phyloP scores from a whole-genome alignment of 2,888 invertebrate species.

The Allygus modestus region DNA sequence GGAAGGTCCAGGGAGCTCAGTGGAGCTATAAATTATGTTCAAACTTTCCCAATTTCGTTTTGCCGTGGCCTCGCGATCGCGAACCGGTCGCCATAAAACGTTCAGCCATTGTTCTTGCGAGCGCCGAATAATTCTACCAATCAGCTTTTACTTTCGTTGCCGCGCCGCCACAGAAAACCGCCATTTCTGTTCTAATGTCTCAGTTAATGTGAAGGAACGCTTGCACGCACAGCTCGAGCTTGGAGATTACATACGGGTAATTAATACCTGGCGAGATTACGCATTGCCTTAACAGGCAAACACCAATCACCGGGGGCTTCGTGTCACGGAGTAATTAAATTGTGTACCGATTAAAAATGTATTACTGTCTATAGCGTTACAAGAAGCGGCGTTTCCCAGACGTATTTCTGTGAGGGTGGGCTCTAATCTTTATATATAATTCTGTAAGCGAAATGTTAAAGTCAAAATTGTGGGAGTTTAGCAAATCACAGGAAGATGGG shows the following conservation, averaged over 20 bases:
- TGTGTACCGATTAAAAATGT: background rate
- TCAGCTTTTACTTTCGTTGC: slow-evolving; percentile 37
- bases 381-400: no score
- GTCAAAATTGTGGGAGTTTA: no score
- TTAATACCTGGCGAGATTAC: background rate
- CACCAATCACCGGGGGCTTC: background rate
- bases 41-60: slow-evolving; percentile 56
- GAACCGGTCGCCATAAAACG: slow-evolving; percentile 45
- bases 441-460: no score
- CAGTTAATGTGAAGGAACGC: slow-evolving; percentile 8
- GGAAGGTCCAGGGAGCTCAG: slow-evolving; percentile 33
- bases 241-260: slow-evolving; percentile 1
- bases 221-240: background rate
- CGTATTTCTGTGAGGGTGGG: no score
- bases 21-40: slow-evolving; percentile 49
- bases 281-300: slow-evolving; percentile 11
- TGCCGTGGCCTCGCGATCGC: slow-evolving; percentile 47
- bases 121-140: slow-evolving; percentile 33
- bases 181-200: slow-evolving; percentile 2
- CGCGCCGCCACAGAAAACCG: background rate
- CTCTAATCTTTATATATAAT: no score
- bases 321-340: background rate
- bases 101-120: slow-evolving; percentile 42
- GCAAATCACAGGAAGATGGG: no score
- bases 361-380: background rate